Evolutionary conservation across 2,888 invertebrate genomes (phyloP).

Genomic region (Julus scanicus): DNA sequence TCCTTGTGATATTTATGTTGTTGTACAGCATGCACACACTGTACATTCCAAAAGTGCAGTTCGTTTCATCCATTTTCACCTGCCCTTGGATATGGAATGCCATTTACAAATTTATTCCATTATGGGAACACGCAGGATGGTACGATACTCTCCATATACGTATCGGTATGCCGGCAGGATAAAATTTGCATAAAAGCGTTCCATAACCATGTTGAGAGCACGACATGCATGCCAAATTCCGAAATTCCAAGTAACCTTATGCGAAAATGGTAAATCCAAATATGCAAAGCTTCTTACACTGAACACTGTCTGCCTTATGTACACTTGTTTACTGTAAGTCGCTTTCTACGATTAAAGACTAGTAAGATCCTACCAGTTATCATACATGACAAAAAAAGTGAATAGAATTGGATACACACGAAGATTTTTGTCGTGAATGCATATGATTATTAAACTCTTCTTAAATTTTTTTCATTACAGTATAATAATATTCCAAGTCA

Average conservation of each 20-base stretch:
- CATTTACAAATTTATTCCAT: constrained; percentile 36
- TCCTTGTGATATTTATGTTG: background rate
- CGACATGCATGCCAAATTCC: constrained; percentile 7
- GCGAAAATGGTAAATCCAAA: background rate
- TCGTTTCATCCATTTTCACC: constrained; percentile 22
- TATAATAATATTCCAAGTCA: too few species aligned
- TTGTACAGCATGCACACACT: background rate
- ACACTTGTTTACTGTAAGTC: background rate
- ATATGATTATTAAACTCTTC: too few species aligned
- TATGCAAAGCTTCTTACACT: background rate
- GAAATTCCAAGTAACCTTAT: background rate
- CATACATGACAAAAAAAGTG: background rate
- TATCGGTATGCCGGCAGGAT: background rate
- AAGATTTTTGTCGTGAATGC: background rate
- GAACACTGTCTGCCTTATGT: background rate
- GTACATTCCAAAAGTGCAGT: background rate
- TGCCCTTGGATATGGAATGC: constrained; percentile 24
- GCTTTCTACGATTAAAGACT: background rate
- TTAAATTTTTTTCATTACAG: too few species aligned
- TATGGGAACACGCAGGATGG: background rate
- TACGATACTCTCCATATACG: background rate
- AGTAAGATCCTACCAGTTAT: background rate
- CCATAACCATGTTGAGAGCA: background rate
- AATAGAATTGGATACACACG: background rate
- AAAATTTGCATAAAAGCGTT: constrained; percentile 32